Percentiles rank a stretch among this genome's conserved stretches.
Conservation (phyloP, 2,797 vertebrate genomes). For the Liasis olivaceus region DNA sequence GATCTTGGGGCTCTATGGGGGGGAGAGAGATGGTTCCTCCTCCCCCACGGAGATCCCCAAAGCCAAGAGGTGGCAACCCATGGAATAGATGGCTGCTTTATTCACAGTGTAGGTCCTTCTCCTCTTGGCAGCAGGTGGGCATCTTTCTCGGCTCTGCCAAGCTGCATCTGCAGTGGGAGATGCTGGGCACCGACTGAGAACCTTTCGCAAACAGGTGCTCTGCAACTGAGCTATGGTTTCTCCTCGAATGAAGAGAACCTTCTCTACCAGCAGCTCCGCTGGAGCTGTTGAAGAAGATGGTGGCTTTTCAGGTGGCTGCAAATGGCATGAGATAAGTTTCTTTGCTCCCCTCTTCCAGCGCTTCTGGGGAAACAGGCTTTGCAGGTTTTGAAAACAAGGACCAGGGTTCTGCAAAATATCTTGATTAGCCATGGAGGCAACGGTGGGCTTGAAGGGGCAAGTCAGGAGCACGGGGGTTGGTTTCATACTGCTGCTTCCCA, state of each 20-base stretch:
- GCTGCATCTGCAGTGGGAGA: not conserved
- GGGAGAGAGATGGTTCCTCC: not conserved
- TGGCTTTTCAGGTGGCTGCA: not conserved
- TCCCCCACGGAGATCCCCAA: not conserved
- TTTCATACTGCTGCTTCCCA: not conserved
- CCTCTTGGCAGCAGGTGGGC: not conserved
- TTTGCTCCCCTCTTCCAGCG: not conserved
- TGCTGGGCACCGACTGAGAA: not conserved
- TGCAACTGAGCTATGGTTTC: not conserved
- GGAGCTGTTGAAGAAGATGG: not conserved
- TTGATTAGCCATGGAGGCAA: not conserved
- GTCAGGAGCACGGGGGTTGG: not conserved
- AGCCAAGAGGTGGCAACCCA: not conserved
- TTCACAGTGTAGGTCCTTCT: not conserved
- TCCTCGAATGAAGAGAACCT: not conserved
- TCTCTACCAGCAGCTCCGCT: not conserved
- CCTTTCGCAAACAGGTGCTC: not conserved
- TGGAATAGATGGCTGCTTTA: not conserved
- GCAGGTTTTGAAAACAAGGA: not conserved
- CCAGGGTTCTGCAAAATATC: not conserved
- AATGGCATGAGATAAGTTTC: not conserved
- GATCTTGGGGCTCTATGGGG: not conserved
- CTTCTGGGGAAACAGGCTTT: not conserved
- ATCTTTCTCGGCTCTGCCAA: not conserved
- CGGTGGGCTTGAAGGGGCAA: not conserved